phyloP scores from a whole-genome alignment of 1,140 invertebrate species.

The Hycleus phaleratus region DNA sequence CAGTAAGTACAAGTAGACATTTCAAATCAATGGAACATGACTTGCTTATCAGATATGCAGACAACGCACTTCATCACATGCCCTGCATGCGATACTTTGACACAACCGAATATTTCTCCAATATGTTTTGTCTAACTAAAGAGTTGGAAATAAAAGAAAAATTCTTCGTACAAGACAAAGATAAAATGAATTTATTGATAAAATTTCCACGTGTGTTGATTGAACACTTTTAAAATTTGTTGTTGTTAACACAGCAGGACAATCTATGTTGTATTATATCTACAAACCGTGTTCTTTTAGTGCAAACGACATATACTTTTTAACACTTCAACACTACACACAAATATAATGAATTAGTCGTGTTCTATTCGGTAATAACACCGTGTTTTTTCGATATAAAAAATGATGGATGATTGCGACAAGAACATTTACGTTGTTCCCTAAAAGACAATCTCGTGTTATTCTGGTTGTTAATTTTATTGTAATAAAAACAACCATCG shows the following conservation, averaged over 20 bases:
- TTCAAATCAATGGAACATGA: conserved; percentile 23
- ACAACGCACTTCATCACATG: conserved; percentile 22
- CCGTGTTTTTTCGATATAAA: background rate
- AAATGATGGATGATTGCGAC: background rate
- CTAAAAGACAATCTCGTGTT: background rate
- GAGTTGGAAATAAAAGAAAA: background rate
- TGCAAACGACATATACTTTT: conserved; percentile 2
- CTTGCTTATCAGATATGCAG: conserved; percentile 22
- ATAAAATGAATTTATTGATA: background rate
- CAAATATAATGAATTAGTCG: background rate
- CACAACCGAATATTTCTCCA: conserved; percentile 12
- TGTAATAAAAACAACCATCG: background rate
- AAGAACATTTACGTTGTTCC: background rate
- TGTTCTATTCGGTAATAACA: conserved; percentile 1
- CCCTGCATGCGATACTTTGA: conserved; percentile 11
- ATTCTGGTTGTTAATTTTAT: background rate
- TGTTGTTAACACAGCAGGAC: background rate
- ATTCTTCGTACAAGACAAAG: background rate
- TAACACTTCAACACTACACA: background rate
- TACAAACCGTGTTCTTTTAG: background rate
- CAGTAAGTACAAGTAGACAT: conserved; percentile 18
- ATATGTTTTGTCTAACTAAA: background rate
- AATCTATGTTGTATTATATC: no score
- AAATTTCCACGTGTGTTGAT: background rate
- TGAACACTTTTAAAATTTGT: background rate